Evolutionary conservation across 2,888 invertebrate genomes (phyloP).

Genomic region (Atethmia centrago): DNA sequence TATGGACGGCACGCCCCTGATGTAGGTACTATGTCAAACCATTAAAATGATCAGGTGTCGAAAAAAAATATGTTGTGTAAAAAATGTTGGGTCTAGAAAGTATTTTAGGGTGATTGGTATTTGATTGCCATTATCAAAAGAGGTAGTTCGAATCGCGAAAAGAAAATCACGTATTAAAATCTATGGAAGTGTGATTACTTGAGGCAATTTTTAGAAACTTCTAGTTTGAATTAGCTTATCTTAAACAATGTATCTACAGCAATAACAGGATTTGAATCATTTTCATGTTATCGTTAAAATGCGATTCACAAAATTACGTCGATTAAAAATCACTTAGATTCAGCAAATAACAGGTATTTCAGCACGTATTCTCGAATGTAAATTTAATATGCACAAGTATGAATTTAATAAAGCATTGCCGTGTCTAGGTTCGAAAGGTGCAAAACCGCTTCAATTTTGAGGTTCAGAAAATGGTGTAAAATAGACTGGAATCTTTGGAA

Average conservation of each 20-base stretch:
- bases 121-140: neutral
- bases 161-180: neutral
- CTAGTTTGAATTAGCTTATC: neutral
- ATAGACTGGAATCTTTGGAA: too few relatives aligned
- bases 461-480: too few relatives aligned
- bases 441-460: too few relatives aligned
- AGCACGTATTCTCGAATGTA: neutral
- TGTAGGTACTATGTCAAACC: neutral
- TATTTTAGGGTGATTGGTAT: neutral
- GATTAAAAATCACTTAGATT: conserved; percentile 40
- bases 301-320: conserved; percentile 30
- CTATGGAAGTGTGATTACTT: neutral
- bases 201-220: conserved; percentile 32
- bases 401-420: too few relatives aligned
- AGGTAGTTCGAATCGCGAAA: neutral
- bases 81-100: neutral
- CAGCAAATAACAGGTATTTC: conserved; percentile 8
- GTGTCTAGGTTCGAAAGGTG: too few relatives aligned
- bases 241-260: neutral
- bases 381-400: too few relatives aligned
- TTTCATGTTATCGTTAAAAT: conserved; percentile 16
- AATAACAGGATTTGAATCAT: conserved; percentile 39
- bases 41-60: neutral
- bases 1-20: too few relatives aligned
- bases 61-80: too few relatives aligned